Evolutionary conservation across 2,797 vertebrate species (phyloP).

Genomic region (Botia almorhae): DNA sequence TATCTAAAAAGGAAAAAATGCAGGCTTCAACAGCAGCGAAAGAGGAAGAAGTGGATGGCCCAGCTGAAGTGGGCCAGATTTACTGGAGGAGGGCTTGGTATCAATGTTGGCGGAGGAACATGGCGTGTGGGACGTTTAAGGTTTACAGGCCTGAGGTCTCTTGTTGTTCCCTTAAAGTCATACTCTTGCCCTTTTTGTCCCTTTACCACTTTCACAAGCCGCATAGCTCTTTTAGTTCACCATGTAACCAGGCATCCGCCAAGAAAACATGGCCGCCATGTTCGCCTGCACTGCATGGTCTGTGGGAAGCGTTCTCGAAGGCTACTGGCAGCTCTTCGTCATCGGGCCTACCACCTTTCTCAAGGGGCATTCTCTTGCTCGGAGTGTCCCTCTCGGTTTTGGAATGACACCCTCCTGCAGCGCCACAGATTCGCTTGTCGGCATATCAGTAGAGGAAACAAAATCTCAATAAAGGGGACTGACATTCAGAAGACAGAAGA

Average conservation of each 20-base stretch:
- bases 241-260: constrained; percentile 74
- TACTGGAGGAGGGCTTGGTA: constrained; percentile 57
- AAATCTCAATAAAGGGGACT: constrained; percentile 60
- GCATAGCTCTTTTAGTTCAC: constrained; percentile 75
- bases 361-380: constrained; percentile 77
- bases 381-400: constrained; percentile 77
- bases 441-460: constrained; percentile 44
- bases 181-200: constrained; percentile 81
- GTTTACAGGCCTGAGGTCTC: constrained; percentile 72
- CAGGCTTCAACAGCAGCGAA: constrained; percentile 73
- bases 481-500: constrained; percentile 58
- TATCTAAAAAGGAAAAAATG: constrained; percentile 69
- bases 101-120: constrained; percentile 63
- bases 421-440: constrained; percentile 79
- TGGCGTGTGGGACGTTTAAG: constrained; percentile 74
- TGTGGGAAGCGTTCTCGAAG: constrained; percentile 73
- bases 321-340: constrained; percentile 74
- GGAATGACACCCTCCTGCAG: constrained; percentile 74
- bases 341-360: constrained; percentile 76
- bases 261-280: constrained; percentile 64
- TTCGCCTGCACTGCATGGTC: constrained; percentile 74
- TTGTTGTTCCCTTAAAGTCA: constrained; percentile 75
- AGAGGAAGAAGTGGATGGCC: constrained; percentile 75
- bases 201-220: constrained; percentile 72
- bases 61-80: constrained; percentile 71